A percentile compares a stretch with the other conserved stretches of the same genome.
These are phyloP conservation scores for Bryconaethiops microstoma DNA, from an alignment of 2,797 vertebrate species.

Conservation along the genomic window DNA sequence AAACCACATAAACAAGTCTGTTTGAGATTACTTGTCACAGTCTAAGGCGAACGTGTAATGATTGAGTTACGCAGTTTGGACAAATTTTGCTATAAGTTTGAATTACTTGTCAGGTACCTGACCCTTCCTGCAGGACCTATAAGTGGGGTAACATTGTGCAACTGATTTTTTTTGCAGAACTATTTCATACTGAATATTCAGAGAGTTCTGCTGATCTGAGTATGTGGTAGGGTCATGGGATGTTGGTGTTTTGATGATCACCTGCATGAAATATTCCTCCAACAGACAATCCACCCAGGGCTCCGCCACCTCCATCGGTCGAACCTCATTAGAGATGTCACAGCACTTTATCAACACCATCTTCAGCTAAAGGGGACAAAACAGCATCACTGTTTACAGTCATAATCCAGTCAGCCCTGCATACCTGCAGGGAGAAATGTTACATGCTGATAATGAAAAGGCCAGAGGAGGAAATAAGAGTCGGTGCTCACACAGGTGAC, in stretches of 20 bases:
- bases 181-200: not conserved
- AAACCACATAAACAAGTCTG: not conserved
- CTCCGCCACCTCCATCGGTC: constrained; percentile 89
- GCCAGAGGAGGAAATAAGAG: not conserved
- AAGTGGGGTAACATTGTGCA: not conserved
- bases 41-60: no score
- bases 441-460: not conserved
- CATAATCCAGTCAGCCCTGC: not conserved
- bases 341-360: constrained; percentile 95
- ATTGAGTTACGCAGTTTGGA: no score
- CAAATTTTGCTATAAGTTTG: no score
- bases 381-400: not conserved
- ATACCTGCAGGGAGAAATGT: no score
- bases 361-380: constrained; percentile 79
- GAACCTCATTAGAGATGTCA: constrained; percentile 94
- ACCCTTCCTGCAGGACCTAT: no score
- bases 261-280: constrained; percentile 96
- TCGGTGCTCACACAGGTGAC: constrained; percentile 81
- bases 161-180: not conserved
- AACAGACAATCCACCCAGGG: constrained; percentile 93
- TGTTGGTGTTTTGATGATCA: constrained; percentile 49
- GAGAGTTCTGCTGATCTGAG: not conserved
- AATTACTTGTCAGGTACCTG: no score
- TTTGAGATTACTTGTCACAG: not conserved
- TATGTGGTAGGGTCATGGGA: not conserved